Conservation (phyloP, 2,113 vertebrate species). For the Murina feae region DNA sequence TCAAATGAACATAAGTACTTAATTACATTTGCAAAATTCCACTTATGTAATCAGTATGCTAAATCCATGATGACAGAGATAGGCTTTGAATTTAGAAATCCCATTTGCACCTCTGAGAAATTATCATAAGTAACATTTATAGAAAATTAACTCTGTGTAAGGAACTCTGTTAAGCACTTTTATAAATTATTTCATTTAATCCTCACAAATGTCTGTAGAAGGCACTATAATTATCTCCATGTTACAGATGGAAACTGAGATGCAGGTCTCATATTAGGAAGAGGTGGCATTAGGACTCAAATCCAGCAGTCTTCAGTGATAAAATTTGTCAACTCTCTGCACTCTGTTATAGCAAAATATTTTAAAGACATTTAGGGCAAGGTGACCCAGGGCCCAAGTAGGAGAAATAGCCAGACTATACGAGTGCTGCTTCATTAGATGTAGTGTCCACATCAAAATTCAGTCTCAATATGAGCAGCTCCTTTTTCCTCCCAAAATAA, state of each 20-base stretch:
- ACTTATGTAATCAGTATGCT: background rate
- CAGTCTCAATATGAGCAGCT: background rate
- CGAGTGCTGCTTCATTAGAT: background rate
- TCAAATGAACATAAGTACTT: background rate
- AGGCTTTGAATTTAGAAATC: background rate
- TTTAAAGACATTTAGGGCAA: background rate
- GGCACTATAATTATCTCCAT: background rate
- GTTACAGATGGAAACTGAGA: background rate
- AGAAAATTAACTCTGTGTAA: background rate
- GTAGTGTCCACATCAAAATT: background rate
- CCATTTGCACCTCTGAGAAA: background rate
- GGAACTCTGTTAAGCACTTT: background rate
- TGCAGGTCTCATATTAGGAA: background rate
- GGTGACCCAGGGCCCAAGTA: background rate
- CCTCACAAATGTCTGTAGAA: background rate
- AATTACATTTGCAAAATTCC: background rate
- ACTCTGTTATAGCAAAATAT: background rate
- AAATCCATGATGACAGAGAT: background rate
- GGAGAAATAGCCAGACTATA: background rate
- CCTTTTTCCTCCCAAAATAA: background rate
- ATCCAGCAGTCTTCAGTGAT: background rate
- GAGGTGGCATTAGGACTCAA: background rate
- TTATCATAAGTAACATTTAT: background rate
- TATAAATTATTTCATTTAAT: slow-evolving; percentile 25
- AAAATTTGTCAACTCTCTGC: background rate